Evolutionary conservation across 2,888 invertebrate species (phyloP), one percentile per base, ranked within the genome.

Genomic region (Xanthorhoe spadicearia): DNA sequence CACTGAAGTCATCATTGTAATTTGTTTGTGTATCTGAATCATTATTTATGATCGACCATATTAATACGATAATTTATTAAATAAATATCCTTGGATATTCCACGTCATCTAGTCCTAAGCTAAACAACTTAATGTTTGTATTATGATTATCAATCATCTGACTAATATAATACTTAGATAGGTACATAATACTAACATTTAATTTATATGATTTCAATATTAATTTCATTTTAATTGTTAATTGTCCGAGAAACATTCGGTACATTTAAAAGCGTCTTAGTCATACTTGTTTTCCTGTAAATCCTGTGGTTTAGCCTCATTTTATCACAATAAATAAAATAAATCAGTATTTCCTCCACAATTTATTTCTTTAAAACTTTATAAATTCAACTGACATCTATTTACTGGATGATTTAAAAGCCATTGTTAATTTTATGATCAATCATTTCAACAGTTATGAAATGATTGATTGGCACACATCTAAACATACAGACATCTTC

Each of bases 1-100:
- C 73, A 53, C 57, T 69, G 72, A 70, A 70, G 64, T 71, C 64
- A 68, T 73, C 70, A 76, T 69, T 70, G 69, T 68, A 69, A 57
- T 74, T 70, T 66, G 61, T 70, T 76, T 60, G 54, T 62, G 52
- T 60, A 59, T 70, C 35, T 48, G 54, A 62, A 62, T 59, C n/a
- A 49, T 58, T 50, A 54, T 55, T 17, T 59, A 17, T 38, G 23
- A 59, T 58, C 13, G 13, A 4, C 38, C 38, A 43, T 43, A 10
- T 2, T 38, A 38, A 38, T 38, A 8, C 13, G 32, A 32, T 32
- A 2, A 32, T 32, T 23, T 23, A 23, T 23, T 10, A 38, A 38
- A 13, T 43, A 4, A 5, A 4, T 38, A 38, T 13, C 3, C 13
- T 43, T n/a, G n/a, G n/a, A n/a, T n/a, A n/a, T n/a, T n/a, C n/a